Evolutionary conservation across 92 coral and sea anemone genomes (phyloP), one percentile per base, ranked within the genome.

Genomic region (Porites cylindrica): DNA sequence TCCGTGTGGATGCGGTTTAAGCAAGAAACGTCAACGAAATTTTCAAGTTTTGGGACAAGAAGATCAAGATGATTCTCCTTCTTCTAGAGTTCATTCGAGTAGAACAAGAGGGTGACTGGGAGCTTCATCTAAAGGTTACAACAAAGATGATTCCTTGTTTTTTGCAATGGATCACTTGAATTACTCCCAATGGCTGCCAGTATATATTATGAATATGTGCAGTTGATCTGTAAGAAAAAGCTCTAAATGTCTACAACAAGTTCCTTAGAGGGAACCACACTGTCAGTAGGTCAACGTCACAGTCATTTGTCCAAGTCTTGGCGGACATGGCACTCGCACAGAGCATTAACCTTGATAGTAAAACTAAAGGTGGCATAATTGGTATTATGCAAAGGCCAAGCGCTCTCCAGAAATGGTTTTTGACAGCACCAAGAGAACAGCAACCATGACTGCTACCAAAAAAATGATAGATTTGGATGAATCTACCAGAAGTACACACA

Each of bases 131-230:
- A 5, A 51, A 70, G 16, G 51, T 82, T 7, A 78, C 92, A 4
- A 79, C 90, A 10, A 78, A 77, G 67, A 79, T 92, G 89, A 59
- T 86, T 9, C 95, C 91, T 8, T 81, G 86, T 81, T 89, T 73
- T 89, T 67, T 73, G 66, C 88, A 7, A 82, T 87, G 89, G 92
- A 92, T 56, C 82, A 88, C 23, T 18, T 20, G 13, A 90, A 93
- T 66, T 92, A 85, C 90, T 85, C 95, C 72, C 77, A 89, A 0
- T 92, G 95, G 92, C 85, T 92, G 12, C 88, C 95, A 1, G 95
- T 85, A 0, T 86, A 91, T 63, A 20, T 86, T 26, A 65, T 75
- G 47, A 91, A 86, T 58, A 86, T 82, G 94, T 64, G 51, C 14
- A n/a, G 79, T 64, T 72, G 18, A 38, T 17, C 89, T 87, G 10